Conservation (phyloP, 2,888 invertebrate genomes). For the Ferdinandea cuprea region DNA sequence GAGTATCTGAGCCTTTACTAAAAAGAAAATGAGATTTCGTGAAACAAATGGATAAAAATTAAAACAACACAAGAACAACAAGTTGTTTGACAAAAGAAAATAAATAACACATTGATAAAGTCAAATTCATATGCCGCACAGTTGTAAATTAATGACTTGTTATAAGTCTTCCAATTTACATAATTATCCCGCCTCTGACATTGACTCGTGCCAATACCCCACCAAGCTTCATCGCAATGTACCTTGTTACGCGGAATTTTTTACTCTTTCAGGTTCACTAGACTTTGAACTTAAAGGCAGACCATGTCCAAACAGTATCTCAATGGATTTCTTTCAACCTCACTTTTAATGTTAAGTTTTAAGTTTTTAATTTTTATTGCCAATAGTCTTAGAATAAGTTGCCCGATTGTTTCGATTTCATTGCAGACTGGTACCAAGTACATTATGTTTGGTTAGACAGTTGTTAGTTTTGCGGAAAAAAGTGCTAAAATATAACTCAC, state of each 20-base stretch:
- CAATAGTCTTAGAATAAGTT: not conserved
- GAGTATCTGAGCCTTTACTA: no score
- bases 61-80: no score
- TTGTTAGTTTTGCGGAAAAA: not conserved
- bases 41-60: no score
- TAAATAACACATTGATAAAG: no score
- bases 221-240: not conserved
- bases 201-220: no score
- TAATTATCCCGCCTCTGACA: no score
- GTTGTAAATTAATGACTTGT: no score
- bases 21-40: no score
- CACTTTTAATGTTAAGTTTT: not conserved
- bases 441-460: not conserved
- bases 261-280: not conserved
- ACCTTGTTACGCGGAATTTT: not conserved
- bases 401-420: not conserved
- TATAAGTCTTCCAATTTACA: no score
- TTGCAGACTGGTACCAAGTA: not conserved
- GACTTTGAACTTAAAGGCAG: constrained; percentile 3
- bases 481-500: constrained; percentile 13
- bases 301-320: not conserved
- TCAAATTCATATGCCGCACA: no score
- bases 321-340: constrained; percentile 5
- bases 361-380: not conserved
- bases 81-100: no score